Evolutionary conservation across 2,113 vertebrate species (phyloP), one percentile per base, ranked within the genome.

Genomic region (Mus spicilegus): DNA sequence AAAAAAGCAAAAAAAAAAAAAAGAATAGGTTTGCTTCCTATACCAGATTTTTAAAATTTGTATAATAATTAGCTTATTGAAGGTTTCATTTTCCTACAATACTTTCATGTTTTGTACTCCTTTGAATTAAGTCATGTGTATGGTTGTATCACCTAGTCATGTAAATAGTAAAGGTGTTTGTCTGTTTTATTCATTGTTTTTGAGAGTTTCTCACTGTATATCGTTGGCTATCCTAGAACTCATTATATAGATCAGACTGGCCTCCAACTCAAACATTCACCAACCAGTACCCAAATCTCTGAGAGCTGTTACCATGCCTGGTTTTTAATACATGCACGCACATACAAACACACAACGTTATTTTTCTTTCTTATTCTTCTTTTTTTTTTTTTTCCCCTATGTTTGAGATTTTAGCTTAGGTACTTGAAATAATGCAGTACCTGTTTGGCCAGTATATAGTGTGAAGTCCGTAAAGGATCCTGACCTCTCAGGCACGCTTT

Each of bases 31-130:
- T 4, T 67, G 16, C 4, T 54, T 88, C 24, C 5, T 80, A 56
- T 82, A 72, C 86, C 17, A 30, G 61, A 65, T 19, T 77, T 87
- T 96, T 93, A 90, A 24, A 49, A 39, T 16, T 8, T 77, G 19
- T 33, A 54, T 94, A 58, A 36, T 80, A 80, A 72, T 75, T 14
- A 75, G 7, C 65, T 94, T 46, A 51, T 67, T 88, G 46, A 94
- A 96, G 90, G 17, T 88, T 94, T 51, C 13, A 1, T 91, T 95
- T 96, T 88, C 26, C 28, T 63, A 89, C 72, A 73, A 8, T 56
- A 67, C 49, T 96, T 5, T 42, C 81, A 17, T 92, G 8, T 92
- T 46, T 90, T 87, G 65, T 24, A 49, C 75, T 92, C 81, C 33
- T 22, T 75, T 89, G 13, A 42, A 63, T 63, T 84, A 42, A 19